These are phyloP conservation scores for Limnodromus scolopaceus DNA, from an alignment of 2,797 vertebrate species.

Conservation along the genomic window DNA sequence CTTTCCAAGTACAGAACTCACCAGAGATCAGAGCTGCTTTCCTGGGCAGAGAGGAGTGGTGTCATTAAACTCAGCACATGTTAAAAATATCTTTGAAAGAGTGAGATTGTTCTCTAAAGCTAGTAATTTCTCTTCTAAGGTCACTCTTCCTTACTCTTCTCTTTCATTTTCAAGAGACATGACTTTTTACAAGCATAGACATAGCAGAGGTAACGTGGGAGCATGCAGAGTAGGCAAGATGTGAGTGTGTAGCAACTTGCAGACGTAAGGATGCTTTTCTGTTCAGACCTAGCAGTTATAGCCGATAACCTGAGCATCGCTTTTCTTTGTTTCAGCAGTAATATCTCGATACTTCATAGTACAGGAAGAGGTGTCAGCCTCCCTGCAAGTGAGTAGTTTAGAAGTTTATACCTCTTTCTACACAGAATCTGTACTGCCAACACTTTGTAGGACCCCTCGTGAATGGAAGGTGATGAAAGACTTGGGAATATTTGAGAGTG, in stretches of 20 bases:
- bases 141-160: neutral
- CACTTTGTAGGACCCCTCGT: neutral
- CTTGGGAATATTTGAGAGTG: neutral
- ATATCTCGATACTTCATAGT: neutral
- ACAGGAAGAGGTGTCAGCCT: neutral
- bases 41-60: neutral
- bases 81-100: neutral
- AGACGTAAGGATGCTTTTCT: neutral
- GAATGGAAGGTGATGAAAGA: neutral
- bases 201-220: neutral
- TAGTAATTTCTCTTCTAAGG: neutral
- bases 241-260: neutral
- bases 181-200: neutral
- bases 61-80: neutral
- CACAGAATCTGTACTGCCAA: neutral
- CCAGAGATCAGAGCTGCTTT: neutral
- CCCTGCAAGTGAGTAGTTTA: neutral
- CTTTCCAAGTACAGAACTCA: neutral
- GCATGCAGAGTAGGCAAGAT: neutral
- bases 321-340: neutral
- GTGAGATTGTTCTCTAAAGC: neutral
- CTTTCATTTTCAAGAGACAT: neutral
- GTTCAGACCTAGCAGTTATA: neutral
- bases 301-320: neutral
- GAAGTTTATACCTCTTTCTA: neutral